A percentile compares a stretch with the other conserved stretches of the same genome.
phyloP scores from a whole-genome alignment of 1,140 invertebrate species.

The Chionoecetes opilio region DNA sequence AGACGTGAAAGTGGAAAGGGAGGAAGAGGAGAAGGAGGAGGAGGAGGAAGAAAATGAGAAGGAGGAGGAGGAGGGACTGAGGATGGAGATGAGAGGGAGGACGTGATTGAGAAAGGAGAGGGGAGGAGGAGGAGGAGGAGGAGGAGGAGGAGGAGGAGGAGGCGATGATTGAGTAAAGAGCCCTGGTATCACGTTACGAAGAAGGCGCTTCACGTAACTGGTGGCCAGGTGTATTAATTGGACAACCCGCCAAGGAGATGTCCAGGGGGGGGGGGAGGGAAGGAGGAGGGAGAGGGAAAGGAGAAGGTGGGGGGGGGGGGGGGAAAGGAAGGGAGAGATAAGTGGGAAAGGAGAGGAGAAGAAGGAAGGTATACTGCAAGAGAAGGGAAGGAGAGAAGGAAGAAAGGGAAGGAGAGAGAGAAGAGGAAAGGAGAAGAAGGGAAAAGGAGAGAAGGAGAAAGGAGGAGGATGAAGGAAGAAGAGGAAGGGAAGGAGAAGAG shows the following conservation, averaged over 20 bases:
- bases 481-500: too few species aligned
- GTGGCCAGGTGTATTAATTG: not conserved
- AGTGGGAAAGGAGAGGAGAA: not conserved
- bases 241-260: not conserved
- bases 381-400: not conserved
- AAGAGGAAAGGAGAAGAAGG: not conserved
- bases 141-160: not conserved
- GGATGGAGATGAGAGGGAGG: not conserved
- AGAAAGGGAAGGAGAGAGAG: not conserved
- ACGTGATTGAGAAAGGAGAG: too few species aligned
- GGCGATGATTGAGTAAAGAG: not conserved
- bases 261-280: not conserved
- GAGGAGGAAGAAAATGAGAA: not conserved
- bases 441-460: not conserved
- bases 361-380: not conserved
- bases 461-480: not conserved
- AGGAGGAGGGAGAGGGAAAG: not conserved
- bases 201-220: slow-evolving; percentile 16
- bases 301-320: not conserved
- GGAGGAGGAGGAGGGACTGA: not conserved
- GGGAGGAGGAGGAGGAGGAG: too few species aligned
- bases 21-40: not conserved
- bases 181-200: not conserved
- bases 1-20: not conserved
- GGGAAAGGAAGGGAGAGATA: not conserved